These are phyloP conservation scores for Scophthalmus maximus DNA, from an alignment of 2,113 vertebrate species.

Conservation along the genomic window DNA sequence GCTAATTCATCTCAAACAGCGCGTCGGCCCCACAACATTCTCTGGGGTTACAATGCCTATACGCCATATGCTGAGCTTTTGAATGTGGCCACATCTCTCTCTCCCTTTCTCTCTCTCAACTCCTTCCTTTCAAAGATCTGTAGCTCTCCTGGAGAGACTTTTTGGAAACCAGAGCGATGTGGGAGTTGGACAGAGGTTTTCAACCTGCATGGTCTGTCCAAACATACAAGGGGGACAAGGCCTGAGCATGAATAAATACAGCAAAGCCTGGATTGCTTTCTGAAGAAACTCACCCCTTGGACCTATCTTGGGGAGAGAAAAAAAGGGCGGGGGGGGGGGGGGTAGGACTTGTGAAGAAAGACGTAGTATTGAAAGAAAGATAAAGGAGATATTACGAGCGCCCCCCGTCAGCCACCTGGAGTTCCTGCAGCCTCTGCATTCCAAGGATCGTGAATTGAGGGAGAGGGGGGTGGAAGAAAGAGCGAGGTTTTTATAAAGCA, in stretches of 20 bases:
- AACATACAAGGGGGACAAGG: conserved; percentile 38
- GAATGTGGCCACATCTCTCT: conserved; percentile 32
- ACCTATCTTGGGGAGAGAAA: conserved; percentile 25
- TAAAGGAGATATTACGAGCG: conserved; percentile 58
- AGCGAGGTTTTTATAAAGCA: conserved; percentile 58
- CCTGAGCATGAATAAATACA: conserved; percentile 55
- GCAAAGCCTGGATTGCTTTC: conserved; percentile 34
- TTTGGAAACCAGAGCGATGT: conserved; percentile 50
- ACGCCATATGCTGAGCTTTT: conserved; percentile 41
- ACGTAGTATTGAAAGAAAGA: conserved; percentile 21
- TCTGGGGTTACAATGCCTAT: conserved; percentile 42
- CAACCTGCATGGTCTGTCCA: conserved; percentile 60
- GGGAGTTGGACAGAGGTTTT: conserved; percentile 45
- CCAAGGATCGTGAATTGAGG: conserved; percentile 53
- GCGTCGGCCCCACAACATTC: conserved; percentile 51
- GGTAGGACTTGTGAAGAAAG: conserved; percentile 12
- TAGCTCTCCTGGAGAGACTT: conserved; percentile 64
- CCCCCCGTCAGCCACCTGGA: conserved; percentile 56
- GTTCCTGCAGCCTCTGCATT: conserved; percentile 68
- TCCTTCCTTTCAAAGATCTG: conserved; percentile 60
- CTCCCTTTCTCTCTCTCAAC: conserved; percentile 7
- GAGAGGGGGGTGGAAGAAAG: conserved; percentile 28
- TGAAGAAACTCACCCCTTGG: conserved; percentile 48
- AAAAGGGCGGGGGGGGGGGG: background rate
- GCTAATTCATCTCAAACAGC: no score